Evolutionary conservation across 2,113 vertebrate genomes (phyloP).

Genomic region (zebrafish (Danio rerio)): DNA sequence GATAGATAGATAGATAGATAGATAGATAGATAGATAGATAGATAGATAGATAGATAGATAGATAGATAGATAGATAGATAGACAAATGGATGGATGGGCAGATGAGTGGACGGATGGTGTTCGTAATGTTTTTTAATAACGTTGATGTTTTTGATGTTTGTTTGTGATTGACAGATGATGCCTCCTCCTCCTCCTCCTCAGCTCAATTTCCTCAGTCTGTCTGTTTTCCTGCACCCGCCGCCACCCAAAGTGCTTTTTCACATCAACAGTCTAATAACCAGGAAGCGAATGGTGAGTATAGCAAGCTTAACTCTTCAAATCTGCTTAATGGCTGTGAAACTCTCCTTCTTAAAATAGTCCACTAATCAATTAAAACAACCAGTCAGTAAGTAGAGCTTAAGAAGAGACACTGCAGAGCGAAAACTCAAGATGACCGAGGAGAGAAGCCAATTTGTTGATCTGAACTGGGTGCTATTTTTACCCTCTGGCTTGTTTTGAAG

Average conservation of each 20-base stretch:
- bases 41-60: not conserved
- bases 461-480: not conserved
- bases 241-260: constrained; percentile 73
- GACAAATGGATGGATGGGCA: no score
- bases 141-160: no score
- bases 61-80: not conserved
- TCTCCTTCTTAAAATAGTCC: not conserved
- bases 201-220: constrained; percentile 70
- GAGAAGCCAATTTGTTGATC: not conserved
- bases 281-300: constrained; percentile 73
- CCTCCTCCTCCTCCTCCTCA: constrained; percentile 66
- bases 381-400: not conserved
- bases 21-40: not conserved
- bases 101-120: no score
- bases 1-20: not conserved
- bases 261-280: constrained; percentile 70
- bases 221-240: constrained; percentile 66
- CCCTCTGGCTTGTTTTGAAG: constrained; percentile 55
- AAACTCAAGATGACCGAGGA: not conserved
- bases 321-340: not conserved
- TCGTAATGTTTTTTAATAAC: no score
- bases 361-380: constrained; percentile 2
- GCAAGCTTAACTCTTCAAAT: not conserved
- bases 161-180: constrained; percentile 67
- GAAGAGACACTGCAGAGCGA: not conserved